Conservation (phyloP, 2,113 vertebrate genomes). For the Alectura lathami region DNA sequence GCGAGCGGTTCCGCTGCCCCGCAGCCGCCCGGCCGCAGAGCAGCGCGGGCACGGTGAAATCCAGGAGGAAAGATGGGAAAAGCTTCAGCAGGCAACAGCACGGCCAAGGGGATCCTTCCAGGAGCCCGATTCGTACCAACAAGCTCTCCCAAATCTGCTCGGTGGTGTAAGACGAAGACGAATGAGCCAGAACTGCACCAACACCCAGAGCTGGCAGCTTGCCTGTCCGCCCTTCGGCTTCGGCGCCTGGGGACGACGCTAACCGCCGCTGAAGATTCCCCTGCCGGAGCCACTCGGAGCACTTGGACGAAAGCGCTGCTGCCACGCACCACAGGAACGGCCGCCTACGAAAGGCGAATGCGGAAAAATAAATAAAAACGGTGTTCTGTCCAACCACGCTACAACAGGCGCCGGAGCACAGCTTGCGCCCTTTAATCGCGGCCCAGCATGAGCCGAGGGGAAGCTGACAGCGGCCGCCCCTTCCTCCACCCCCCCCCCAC, state of each 20-base stretch:
- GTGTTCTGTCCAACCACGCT: rapidly evolving
- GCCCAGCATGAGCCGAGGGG: background rate
- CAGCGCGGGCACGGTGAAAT: slow-evolving; percentile 75
- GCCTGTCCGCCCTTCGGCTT: background rate
- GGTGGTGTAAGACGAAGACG: background rate
- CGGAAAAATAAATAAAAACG: no score
- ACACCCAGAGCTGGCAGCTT: rapidly evolving
- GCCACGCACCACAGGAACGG: rapidly evolving
- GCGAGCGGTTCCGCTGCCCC: slow-evolving; percentile 76
- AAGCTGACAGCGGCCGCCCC: no score
- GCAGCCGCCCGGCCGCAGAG: slow-evolving; percentile 7
- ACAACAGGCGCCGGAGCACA: rapidly evolving
- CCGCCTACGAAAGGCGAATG: background rate
- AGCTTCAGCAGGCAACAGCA: background rate
- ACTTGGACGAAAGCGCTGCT: rapidly evolving
- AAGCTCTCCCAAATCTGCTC: background rate
- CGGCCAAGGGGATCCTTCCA: background rate
- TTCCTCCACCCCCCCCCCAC: no score
- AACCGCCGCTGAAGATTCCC: background rate
- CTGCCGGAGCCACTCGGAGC: rapidly evolving
- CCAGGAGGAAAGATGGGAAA: slow-evolving; percentile 16
- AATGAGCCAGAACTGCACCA: rapidly evolving
- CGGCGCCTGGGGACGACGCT: no score
- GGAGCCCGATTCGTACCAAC: background rate
- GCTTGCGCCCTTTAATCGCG: rapidly evolving